A percentile compares a stretch with the other conserved stretches of the same genome.
phyloP scores from a whole-genome alignment of 2,113 vertebrate species.

The Scalopus aquaticus region DNA sequence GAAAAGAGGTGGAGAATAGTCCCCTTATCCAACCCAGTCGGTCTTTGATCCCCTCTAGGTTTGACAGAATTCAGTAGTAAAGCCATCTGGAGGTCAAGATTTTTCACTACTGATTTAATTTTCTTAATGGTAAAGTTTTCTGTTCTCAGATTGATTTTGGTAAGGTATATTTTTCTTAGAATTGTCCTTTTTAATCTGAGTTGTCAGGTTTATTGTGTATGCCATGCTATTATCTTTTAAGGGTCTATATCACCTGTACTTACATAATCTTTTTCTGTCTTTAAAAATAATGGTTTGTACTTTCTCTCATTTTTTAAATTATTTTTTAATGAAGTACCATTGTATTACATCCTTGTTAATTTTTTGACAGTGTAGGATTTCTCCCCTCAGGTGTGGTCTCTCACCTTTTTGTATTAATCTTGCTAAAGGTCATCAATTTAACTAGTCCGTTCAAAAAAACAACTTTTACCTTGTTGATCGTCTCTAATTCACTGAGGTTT shows the following conservation, averaged over 20 bases:
- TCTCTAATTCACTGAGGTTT: slow-evolving; percentile 25
- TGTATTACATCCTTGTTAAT: too few species aligned
- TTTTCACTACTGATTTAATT: slow-evolving; percentile 30
- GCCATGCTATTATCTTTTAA: not conserved
- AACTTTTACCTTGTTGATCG: not conserved
- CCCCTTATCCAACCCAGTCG: not conserved
- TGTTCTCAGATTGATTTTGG: not conserved
- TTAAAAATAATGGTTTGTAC: not conserved
- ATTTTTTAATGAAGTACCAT: too few species aligned
- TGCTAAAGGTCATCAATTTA: slow-evolving; percentile 26
- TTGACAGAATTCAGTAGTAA: not conserved
- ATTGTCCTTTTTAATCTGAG: not conserved
- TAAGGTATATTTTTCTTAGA: not conserved
- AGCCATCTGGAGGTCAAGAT: not conserved
- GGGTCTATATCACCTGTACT: not conserved
- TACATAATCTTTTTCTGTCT: not conserved
- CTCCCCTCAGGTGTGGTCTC: not conserved
- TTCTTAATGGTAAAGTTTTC: not conserved
- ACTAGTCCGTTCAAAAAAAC: slow-evolving; percentile 41
- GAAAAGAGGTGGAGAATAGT: not conserved
- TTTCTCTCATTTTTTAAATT: not conserved
- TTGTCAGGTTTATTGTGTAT: not conserved
- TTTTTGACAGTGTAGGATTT: too few species aligned
- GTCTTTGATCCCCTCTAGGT: not conserved
- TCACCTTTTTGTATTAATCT: not conserved